Conservation (phyloP, 2,797 vertebrate species). For the Uromys caudimaculatus region DNA sequence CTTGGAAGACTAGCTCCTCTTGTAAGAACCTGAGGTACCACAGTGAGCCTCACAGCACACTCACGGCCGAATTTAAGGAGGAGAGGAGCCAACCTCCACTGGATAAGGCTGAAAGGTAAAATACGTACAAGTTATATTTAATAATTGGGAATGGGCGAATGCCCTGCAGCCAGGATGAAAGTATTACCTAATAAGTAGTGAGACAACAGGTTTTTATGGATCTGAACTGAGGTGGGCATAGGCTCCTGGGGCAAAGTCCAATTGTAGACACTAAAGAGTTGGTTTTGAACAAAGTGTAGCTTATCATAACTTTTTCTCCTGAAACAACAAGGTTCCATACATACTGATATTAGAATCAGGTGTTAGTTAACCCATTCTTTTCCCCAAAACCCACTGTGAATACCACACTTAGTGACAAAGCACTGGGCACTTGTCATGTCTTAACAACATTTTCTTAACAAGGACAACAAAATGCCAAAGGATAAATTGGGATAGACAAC, state of each 20-base stretch:
- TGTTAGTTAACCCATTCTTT: not conserved
- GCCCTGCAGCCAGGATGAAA: not conserved
- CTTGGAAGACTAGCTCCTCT: not conserved
- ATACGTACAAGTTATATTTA: not conserved
- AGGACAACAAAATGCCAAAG: slow-evolving; percentile 65
- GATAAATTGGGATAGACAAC: slow-evolving; percentile 64
- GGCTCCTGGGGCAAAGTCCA: not conserved
- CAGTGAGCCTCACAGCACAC: not conserved
- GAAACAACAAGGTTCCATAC: not conserved
- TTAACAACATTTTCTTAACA: slow-evolving; percentile 54
- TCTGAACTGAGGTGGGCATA: not conserved
- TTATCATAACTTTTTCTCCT: not conserved
- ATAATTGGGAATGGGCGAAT: not conserved
- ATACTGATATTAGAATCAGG: not conserved
- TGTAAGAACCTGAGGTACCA: not conserved
- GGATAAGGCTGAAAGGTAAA: not conserved
- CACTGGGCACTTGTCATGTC: not conserved
- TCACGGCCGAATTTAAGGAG: no score
- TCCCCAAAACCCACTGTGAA: slow-evolving; percentile 1
- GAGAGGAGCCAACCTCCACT: not conserved
- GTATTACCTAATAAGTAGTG: not conserved
- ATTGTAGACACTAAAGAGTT: not conserved
- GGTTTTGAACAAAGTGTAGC: not conserved
- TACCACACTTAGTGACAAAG: not conserved
- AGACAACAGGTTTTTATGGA: not conserved